These are phyloP conservation scores for Drosophila anomelani DNA, from an alignment of 2,888 invertebrate genomes.

Conservation along the genomic window DNA sequence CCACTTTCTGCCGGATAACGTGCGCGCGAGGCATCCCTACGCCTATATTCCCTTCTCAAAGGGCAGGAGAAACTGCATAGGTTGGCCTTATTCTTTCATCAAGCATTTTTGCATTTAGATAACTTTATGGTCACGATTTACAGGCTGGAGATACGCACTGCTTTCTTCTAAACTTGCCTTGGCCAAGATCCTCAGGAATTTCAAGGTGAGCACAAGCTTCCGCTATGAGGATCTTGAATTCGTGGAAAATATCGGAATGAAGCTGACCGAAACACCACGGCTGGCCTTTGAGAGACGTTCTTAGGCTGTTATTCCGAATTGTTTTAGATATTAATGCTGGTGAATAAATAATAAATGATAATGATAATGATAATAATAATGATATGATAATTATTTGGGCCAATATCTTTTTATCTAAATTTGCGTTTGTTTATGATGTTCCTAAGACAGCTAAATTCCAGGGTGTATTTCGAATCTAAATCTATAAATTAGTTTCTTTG, in stretches of 20 bases:
- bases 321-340: not conserved
- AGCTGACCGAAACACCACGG: conserved; percentile 64
- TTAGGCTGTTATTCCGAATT: not conserved
- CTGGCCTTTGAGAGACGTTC: conserved; percentile 58
- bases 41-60: conserved; percentile 81
- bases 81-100: conserved; percentile 34
- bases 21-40: conserved; percentile 75
- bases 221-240: conserved; percentile 72
- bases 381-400: too few relatives aligned
- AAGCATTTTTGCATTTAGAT: not conserved
- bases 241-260: conserved; percentile 70
- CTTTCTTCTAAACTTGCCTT: conserved; percentile 74
- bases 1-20: conserved; percentile 78
- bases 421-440: too few relatives aligned
- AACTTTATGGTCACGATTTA: not conserved
- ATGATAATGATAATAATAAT: too few relatives aligned
- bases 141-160: conserved; percentile 79
- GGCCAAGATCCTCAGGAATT: conserved; percentile 75
- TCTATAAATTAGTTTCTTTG: too few relatives aligned
- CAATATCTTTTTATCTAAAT: too few relatives aligned
- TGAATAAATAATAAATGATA: too few relatives aligned
- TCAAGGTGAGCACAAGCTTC: conserved; percentile 70
- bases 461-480: too few relatives aligned
- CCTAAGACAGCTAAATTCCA: too few relatives aligned
- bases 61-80: conserved; percentile 82